These are phyloP conservation scores for Onychomys leucogaster DNA, from an alignment of 2,797 vertebrate genomes.

Conservation along the genomic window DNA sequence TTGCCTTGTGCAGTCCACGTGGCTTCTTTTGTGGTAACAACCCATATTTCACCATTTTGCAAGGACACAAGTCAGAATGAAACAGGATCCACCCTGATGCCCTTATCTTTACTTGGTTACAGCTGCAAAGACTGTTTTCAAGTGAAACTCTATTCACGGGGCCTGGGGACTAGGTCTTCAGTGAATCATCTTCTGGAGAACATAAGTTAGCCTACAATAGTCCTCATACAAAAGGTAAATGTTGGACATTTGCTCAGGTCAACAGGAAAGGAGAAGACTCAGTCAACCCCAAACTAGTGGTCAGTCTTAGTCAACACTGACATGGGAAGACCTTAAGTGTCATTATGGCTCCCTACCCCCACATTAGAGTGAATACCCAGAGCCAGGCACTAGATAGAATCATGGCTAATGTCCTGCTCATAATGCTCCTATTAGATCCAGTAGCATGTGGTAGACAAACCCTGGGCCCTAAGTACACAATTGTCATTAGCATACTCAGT, in stretches of 20 bases:
- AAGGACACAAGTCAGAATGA: not conserved
- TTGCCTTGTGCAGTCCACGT: not conserved
- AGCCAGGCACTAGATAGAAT: not conserved
- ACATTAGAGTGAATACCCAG: not conserved
- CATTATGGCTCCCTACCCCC: fast-evolving
- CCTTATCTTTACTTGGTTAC: not conserved
- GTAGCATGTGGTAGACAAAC: no score
- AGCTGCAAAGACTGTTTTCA: not conserved
- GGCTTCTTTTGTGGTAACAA: not conserved
- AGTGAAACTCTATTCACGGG: not conserved
- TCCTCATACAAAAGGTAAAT: not conserved
- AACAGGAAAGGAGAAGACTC: not conserved
- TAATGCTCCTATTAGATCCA: not conserved
- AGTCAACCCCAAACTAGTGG: not conserved
- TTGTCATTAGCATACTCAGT: not conserved
- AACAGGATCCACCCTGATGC: not conserved
- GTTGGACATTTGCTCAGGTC: not conserved
- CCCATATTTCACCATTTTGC: not conserved
- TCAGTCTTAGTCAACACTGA: not conserved
- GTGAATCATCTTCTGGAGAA: not conserved
- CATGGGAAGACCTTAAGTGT: not conserved
- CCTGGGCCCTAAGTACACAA: not conserved
- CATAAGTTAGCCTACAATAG: not conserved
- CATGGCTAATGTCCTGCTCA: not conserved
- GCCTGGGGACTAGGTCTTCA: not conserved